Evolutionary conservation across 64 coral and sea anemone species (phyloP), one percentile per base, ranked within the genome.

Genomic region (Actinia tenebrosa): DNA sequence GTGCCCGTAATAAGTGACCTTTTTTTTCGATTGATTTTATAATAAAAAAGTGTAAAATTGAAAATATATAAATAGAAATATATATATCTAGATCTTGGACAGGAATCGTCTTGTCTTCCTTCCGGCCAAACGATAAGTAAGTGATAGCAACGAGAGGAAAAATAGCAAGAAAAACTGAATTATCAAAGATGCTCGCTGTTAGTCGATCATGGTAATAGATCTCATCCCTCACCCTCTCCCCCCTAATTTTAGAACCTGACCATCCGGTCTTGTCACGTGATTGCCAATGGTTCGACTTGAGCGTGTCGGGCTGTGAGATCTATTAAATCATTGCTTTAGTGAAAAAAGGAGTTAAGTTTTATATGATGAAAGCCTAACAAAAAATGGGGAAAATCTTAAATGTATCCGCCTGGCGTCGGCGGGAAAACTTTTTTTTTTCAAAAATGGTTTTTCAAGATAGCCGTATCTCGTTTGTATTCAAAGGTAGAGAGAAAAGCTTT

Each of bases 51-150:
- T 81, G 79, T 81, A 81, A 45, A 81, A 81, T 81, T 81, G 45
- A 81, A 81, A 81, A 81, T 81, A 81, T 81, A 81, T 81, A 81
- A 81, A 81, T 53, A 81, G 79, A 81, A 81, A 81, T 17, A 79
- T 81, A 53, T 81, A 75, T 75, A 75, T 80, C 43, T 81, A 20
- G 45, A 81, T 81, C 50, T 81, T 53, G 22, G 79, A 81, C 79
- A 53, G 16, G 79, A 81, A 81, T 81, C 79, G 79, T 81, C 79
- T 53, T 53, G 43, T 81, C 50, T 81, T 81, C 79, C 79, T 81
- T 23, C 79, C 79, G 79, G 79, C 79, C 79, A 19, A 50, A 81
- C 50, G 7, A 50, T 20, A 45, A 81, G 43, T 47, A 79, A 79
- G 45, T 53, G 50, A 81, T 81, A 81, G 45, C 46, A 81, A 81